These are phyloP conservation scores for Eubasilissa regina DNA, from an alignment of 1,140 invertebrate genomes.

Conservation along the genomic window DNA sequence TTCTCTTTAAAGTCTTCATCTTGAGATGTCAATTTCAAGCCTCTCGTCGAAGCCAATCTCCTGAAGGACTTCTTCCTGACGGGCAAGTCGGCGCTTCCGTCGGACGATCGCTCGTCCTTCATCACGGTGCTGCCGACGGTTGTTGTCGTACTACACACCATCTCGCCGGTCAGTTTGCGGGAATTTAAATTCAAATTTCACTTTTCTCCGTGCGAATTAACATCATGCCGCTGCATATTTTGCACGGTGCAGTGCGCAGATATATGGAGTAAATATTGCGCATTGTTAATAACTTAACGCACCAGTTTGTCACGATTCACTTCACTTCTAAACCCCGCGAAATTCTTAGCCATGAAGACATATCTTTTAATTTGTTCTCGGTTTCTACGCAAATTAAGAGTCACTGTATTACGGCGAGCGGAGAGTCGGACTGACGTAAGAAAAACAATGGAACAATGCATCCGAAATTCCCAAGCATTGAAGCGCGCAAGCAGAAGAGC, in stretches of 20 bases:
- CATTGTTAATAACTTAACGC: no score
- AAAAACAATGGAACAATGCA: conserved; percentile 41
- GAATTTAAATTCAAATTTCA: conserved; percentile 44
- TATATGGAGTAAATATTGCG: background rate
- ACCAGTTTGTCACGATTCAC: no score
- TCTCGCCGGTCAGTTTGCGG: conserved; percentile 32
- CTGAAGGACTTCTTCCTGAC: conserved; percentile 66
- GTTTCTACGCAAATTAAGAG: no score
- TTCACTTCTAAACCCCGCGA: no score
- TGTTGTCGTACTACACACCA: conserved; percentile 53
- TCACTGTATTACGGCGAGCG: background rate
- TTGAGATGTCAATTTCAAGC: conserved; percentile 64
- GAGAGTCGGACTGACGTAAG: conserved; percentile 41
- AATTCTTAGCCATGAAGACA: no score
- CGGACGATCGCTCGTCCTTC: conserved; percentile 32
- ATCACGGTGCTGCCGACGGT: conserved; percentile 32
- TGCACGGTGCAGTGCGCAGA: conserved; percentile 31
- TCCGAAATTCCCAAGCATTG: conserved; percentile 52
- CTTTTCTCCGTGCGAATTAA: conserved; percentile 38
- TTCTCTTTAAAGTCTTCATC: conserved; percentile 36
- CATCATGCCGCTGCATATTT: conserved; percentile 37
- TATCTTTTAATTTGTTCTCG: no score
- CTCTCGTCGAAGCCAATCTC: conserved; percentile 74
- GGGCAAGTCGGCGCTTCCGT: conserved; percentile 44
- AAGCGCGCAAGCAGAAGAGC: conserved; percentile 41